Conservation (phyloP, 2,797 vertebrate genomes). For the Anguilla obscura region DNA sequence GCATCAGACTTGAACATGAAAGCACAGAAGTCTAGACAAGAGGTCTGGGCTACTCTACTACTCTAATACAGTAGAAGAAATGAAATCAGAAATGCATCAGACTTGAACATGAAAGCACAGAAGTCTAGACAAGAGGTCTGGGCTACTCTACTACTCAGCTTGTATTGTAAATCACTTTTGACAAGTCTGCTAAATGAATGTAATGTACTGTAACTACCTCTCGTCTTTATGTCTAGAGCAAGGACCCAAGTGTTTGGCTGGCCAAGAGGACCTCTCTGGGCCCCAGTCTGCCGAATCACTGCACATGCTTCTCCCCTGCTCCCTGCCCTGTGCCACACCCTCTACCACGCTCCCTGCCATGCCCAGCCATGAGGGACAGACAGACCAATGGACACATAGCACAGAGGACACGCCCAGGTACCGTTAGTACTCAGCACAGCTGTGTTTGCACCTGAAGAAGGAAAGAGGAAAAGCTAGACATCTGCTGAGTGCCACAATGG, state of each 20-base stretch:
- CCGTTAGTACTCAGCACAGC: not conserved
- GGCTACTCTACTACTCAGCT: not conserved
- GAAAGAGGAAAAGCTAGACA: not conserved
- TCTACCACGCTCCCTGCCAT: not conserved
- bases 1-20: not conserved
- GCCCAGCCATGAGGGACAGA: not conserved
- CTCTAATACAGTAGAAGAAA: not conserved
- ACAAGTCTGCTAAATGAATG: not conserved
- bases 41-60: not conserved
- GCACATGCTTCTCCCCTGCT: constrained; percentile 23
- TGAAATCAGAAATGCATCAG: not conserved
- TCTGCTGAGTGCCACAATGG: not conserved
- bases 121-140: not conserved
- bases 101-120: not conserved
- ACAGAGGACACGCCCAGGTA: constrained; percentile 29
- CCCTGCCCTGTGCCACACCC: not conserved
- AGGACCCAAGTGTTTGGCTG: constrained; percentile 30
- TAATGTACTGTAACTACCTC: not conserved
- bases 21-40: not conserved
- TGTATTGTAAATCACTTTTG: not conserved
- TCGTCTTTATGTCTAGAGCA: constrained; percentile 47
- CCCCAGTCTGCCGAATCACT: constrained; percentile 35
- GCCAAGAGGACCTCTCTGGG: constrained; percentile 41
- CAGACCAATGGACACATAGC: not conserved
- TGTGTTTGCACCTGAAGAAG: not conserved